Conservation (phyloP, 2,113 vertebrate species). For the Gavia stellata region DNA sequence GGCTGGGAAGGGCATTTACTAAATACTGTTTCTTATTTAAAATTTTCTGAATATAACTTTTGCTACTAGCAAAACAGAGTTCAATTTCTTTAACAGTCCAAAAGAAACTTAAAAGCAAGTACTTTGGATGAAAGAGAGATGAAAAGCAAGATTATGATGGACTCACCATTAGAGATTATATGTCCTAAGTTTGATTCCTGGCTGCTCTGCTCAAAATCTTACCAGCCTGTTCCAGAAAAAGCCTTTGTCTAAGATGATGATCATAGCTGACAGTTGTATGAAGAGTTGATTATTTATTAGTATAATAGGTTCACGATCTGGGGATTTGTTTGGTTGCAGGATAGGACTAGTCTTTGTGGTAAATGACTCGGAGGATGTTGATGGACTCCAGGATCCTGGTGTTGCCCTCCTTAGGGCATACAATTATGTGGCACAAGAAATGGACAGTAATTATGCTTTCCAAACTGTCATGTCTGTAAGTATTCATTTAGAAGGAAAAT, state of each 20-base stretch:
- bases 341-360: slow-evolving; percentile 94
- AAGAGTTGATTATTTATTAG: neutral
- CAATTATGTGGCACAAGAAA: slow-evolving; percentile 90
- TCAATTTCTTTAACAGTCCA: neutral
- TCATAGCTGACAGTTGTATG: neutral
- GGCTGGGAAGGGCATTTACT: neutral
- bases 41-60: neutral
- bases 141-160: neutral
- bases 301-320: neutral
- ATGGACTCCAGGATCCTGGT: slow-evolving; percentile 89
- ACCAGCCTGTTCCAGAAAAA: neutral
- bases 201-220: neutral
- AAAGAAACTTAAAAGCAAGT: neutral
- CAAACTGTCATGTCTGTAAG: slow-evolving; percentile 87
- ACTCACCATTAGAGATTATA: neutral
- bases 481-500: slow-evolving; percentile 15
- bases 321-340: slow-evolving; percentile 51
- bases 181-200: neutral
- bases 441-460: slow-evolving; percentile 88
- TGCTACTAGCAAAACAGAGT: neutral
- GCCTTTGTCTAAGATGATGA: neutral
- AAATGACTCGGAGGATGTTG: slow-evolving; percentile 83
- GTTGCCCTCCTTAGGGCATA: slow-evolving; percentile 90
- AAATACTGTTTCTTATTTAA: neutral
- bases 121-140: neutral